phyloP scores from a whole-genome alignment of 1,140 invertebrate species.

The Bombus balteatus region DNA sequence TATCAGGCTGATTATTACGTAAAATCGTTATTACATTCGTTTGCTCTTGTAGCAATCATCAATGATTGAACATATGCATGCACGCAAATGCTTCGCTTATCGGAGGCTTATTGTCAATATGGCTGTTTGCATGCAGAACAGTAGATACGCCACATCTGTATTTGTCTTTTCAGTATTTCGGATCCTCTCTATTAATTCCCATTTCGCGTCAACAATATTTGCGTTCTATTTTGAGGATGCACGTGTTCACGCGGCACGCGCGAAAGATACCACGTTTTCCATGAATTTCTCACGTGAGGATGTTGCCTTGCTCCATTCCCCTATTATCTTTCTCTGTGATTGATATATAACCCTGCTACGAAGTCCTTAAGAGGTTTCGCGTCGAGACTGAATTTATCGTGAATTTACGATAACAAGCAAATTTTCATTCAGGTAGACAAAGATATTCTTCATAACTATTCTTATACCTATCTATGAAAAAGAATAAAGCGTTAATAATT shows the following conservation, averaged over 20 bases:
- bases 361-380: background rate
- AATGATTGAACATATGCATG: slow-evolving; percentile 6
- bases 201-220: background rate
- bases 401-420: background rate
- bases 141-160: background rate
- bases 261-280: background rate
- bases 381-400: background rate
- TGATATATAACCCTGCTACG: background rate
- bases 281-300: background rate
- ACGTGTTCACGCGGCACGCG: background rate
- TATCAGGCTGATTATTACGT: background rate
- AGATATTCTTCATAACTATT: background rate
- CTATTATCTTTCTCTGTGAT: background rate
- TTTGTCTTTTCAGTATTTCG: slow-evolving; percentile 30
- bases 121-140: slow-evolving; percentile 3
- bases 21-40: slow-evolving; percentile 23
- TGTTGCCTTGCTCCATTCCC: background rate
- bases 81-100: slow-evolving; percentile 25
- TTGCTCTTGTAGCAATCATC: slow-evolving; percentile 12
- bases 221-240: slow-evolving; percentile 1
- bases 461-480: background rate
- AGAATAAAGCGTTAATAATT: background rate
- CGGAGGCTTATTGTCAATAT: slow-evolving; percentile 23
- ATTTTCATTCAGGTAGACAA: background rate
- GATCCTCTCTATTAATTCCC: slow-evolving; percentile 22